phyloP scores from a whole-genome alignment of 1,140 invertebrate species.

The Heterodera carotae region DNA sequence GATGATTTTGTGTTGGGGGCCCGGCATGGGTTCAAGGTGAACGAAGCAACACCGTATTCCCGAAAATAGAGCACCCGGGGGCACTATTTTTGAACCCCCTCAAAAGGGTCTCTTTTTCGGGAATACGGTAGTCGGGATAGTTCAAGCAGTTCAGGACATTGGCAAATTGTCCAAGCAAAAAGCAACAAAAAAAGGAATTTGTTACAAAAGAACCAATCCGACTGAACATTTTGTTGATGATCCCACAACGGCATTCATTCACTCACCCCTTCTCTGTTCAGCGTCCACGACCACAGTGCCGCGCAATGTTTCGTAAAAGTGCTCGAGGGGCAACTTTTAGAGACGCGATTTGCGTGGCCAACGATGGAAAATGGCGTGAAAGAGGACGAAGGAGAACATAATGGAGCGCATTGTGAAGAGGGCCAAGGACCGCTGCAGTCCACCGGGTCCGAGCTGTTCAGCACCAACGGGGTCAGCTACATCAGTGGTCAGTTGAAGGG shows the following conservation, averaged over 20 bases:
- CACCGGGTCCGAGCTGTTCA: conserved; percentile 68
- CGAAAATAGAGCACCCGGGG: too few species aligned
- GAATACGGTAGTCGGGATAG: too few species aligned
- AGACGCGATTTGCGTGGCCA: conserved; percentile 79
- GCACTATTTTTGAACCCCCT: too few species aligned
- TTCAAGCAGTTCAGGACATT: background rate
- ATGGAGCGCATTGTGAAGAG: background rate
- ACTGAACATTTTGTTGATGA: background rate
- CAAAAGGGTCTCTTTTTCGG: too few species aligned
- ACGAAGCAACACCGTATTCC: too few species aligned
- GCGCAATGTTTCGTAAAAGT: conserved; percentile 96
- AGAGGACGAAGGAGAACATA: background rate
- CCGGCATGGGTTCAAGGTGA: conserved; percentile 79
- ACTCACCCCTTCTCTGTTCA: conserved; percentile 19
- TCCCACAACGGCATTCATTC: background rate
- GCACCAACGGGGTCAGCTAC: conserved; percentile 82
- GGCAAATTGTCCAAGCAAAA: too few species aligned
- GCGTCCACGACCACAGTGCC: conserved; percentile 93
- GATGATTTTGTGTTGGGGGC: conserved; percentile 94
- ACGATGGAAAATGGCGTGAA: conserved; percentile 32
- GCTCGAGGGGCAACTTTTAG: conserved; percentile 70
- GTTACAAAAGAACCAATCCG: too few species aligned
- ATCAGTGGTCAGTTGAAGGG: conserved; percentile 79
- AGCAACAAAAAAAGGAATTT: too few species aligned
- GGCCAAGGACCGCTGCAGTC: conserved; percentile 58